These are phyloP conservation scores for Phragmatobia fuliginosa DNA, from an alignment of 2,888 invertebrate genomes.

Conservation along the genomic window DNA sequence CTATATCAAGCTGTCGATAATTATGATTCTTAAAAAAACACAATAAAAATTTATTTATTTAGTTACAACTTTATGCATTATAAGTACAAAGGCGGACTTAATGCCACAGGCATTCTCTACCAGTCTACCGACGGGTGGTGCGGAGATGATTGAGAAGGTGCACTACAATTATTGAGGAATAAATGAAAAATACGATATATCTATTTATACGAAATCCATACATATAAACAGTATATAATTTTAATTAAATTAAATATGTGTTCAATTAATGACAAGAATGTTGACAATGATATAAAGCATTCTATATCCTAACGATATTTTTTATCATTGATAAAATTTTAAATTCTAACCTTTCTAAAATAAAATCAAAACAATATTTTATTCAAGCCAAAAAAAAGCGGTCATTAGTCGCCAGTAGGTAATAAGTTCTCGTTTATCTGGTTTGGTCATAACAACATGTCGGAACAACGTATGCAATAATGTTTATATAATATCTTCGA, in stretches of 20 bases:
- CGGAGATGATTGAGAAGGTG: too few relatives aligned
- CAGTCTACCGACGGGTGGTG: too few relatives aligned
- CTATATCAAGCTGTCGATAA: not conserved
- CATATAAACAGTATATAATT: too few relatives aligned
- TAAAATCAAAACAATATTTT: not conserved
- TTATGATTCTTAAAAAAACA: not conserved
- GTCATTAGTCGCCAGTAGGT: slow-evolving; percentile 17
- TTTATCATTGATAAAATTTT: not conserved
- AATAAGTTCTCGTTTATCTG: slow-evolving; percentile 17
- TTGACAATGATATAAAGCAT: not conserved
- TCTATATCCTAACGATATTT: not conserved
- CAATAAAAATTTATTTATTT: too few relatives aligned
- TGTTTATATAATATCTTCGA: slow-evolving; percentile 60
- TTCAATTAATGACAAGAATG: not conserved
- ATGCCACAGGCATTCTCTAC: too few relatives aligned
- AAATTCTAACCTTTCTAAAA: not conserved
- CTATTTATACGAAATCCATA: too few relatives aligned
- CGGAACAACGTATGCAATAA: slow-evolving; percentile 49
- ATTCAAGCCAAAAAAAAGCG: slow-evolving; percentile 9
- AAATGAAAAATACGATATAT: too few relatives aligned
- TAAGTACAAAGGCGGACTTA: too few relatives aligned
- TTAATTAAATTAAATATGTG: not conserved
- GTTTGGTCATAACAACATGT: slow-evolving; percentile 15
- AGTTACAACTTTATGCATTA: too few relatives aligned
- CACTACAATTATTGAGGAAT: too few relatives aligned